These are phyloP conservation scores for Daktulosphaira vitifoliae DNA, from an alignment of 1,140 invertebrate species.

Conservation along the genomic window DNA sequence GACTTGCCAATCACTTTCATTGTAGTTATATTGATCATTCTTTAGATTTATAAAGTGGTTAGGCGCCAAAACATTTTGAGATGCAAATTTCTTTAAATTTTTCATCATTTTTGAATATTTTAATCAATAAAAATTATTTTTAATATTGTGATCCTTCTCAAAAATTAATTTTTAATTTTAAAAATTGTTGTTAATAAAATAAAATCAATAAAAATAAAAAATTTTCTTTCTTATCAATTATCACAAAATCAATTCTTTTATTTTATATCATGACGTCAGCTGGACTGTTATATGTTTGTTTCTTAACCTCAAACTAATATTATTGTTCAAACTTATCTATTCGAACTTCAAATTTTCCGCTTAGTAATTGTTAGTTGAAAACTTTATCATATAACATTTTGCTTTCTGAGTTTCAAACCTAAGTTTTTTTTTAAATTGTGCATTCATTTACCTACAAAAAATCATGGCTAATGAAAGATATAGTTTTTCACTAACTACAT, in stretches of 20 bases:
- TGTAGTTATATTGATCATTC: background rate
- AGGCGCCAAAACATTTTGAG: slow-evolving; percentile 9
- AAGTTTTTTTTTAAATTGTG: no score
- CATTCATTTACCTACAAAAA: slow-evolving; percentile 29
- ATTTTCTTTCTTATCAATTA: no score
- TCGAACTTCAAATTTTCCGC: slow-evolving; percentile 24
- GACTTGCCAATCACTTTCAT: slow-evolving; percentile 19
- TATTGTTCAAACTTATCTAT: background rate
- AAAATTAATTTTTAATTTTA: no score
- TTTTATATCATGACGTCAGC: background rate
- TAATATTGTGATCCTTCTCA: no score
- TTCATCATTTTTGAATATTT: slow-evolving; percentile 21
- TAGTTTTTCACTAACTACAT: slow-evolving; percentile 96
- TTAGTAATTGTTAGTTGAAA: slow-evolving; percentile 12
- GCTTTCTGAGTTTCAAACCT: no score
- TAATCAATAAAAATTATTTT: no score
- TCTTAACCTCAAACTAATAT: slow-evolving; percentile 11
- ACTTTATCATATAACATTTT: no score
- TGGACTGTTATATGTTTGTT: background rate
- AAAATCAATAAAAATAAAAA: no score
- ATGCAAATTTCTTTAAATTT: slow-evolving; percentile 6
- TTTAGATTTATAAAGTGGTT: background rate
- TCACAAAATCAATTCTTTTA: no score
- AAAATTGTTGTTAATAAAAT: no score
- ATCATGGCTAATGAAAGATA: slow-evolving; percentile 92